These are phyloP conservation scores for Cheirogaleus major DNA, from an alignment of 2,797 vertebrate species.

Conservation along the genomic window DNA sequence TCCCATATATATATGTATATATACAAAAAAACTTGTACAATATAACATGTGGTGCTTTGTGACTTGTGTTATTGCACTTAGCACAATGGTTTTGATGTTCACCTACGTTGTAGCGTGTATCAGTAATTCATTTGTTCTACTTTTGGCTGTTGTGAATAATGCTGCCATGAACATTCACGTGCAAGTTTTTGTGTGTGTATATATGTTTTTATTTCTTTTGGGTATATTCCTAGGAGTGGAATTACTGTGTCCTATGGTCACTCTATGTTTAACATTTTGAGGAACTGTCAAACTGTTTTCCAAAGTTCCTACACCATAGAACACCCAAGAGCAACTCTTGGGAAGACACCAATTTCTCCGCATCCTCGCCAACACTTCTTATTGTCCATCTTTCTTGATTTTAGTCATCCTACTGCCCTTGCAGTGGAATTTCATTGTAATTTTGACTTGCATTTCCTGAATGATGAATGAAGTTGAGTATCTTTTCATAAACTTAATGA, in stretches of 20 bases:
- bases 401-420: background rate
- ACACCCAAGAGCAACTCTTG: background rate
- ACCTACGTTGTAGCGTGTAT: background rate
- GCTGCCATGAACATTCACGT: background rate
- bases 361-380: background rate
- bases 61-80: background rate
- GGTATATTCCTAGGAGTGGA: background rate
- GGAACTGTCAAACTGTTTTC: background rate
- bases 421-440: background rate
- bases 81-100: background rate
- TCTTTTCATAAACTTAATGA: background rate
- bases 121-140: background rate
- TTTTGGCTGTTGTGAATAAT: background rate
- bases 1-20: no score
- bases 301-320: no score
- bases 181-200: background rate
- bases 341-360: background rate
- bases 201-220: background rate
- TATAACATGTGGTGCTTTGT: background rate
- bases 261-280: background rate
- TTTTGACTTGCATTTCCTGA: background rate
- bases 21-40: no score
- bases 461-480: background rate
- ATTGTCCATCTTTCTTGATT: background rate
- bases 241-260: background rate